These are phyloP conservation scores for Hirtodrosophila cameraria DNA, from an alignment of 2,888 invertebrate species.

Conservation along the genomic window DNA sequence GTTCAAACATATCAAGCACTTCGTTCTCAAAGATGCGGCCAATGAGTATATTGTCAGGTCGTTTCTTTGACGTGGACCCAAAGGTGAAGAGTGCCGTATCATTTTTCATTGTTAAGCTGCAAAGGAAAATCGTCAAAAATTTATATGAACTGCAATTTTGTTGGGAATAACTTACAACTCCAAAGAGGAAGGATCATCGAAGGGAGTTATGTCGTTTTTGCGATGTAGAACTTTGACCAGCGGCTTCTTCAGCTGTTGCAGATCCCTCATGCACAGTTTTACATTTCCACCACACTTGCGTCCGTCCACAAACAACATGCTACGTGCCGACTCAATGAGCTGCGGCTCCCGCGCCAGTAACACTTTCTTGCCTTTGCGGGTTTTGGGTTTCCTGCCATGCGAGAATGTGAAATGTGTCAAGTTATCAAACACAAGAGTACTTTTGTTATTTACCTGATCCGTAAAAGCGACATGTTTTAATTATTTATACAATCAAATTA, in stretches of 20 bases:
- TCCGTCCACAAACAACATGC: slow-evolving; percentile 93
- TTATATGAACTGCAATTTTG: neutral
- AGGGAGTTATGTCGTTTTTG: slow-evolving; percentile 95
- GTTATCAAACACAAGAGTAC: too few species aligned
- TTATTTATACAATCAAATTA: slow-evolving; percentile 19
- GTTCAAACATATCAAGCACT: slow-evolving; percentile 97
- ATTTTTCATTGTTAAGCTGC: slow-evolving; percentile 89
- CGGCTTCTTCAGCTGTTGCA: slow-evolving; percentile 94
- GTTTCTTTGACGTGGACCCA: slow-evolving; percentile 96
- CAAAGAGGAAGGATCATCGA: slow-evolving; percentile 94
- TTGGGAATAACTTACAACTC: slow-evolving; percentile 88
- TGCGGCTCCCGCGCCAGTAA: slow-evolving; percentile 93
- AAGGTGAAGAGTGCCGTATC: slow-evolving; percentile 96
- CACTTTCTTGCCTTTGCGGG: slow-evolving; percentile 93
- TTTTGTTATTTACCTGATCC: slow-evolving; percentile 83
- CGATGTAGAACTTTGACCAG: slow-evolving; percentile 90
- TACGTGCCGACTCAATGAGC: slow-evolving; percentile 94
- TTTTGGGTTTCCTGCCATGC: slow-evolving; percentile 92
- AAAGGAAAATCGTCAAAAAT: neutral
- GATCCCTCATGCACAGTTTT: slow-evolving; percentile 91
- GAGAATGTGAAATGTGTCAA: neutral
- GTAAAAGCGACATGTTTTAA: slow-evolving; percentile 81
- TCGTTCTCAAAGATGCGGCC: slow-evolving; percentile 95
- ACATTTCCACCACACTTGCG: slow-evolving; percentile 90
- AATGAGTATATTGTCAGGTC: slow-evolving; percentile 95